These are phyloP conservation scores for Oscheius sp. DNA, from an alignment of 2,888 invertebrate species.

Conservation along the genomic window DNA sequence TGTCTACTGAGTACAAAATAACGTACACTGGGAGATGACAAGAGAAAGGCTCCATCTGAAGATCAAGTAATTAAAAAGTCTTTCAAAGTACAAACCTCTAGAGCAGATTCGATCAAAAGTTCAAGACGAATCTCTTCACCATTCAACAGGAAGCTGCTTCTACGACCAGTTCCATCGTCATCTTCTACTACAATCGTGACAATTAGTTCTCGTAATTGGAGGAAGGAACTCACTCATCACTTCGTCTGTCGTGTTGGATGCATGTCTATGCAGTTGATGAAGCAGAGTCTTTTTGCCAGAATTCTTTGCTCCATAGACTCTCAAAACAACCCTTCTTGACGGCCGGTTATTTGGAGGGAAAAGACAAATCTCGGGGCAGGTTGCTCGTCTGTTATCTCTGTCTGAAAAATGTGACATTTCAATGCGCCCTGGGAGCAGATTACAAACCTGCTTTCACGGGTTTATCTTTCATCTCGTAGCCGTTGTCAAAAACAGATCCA, in stretches of 20 bases:
- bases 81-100: constrained; percentile 42
- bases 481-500: constrained; percentile 44
- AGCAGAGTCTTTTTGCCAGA: constrained; percentile 62
- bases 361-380: constrained; percentile 68
- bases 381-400: constrained; percentile 60
- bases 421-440: neutral
- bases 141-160: constrained; percentile 60
- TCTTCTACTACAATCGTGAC: neutral
- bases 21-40: constrained; percentile 52
- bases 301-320: constrained; percentile 59
- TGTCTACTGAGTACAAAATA: constrained; percentile 63
- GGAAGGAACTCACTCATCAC: neutral
- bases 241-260: constrained; percentile 38
- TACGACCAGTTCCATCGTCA: neutral
- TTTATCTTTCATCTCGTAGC: constrained; percentile 31
- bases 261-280: constrained; percentile 55
- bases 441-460: neutral
- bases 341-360: constrained; percentile 43
- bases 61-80: neutral
- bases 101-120: constrained; percentile 59
- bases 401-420: constrained; percentile 8
- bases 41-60: constrained; percentile 44
- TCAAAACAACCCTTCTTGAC: constrained; percentile 36
- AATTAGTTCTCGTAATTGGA: neutral
- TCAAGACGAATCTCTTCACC: constrained; percentile 63